Evolutionary conservation across 1,140 invertebrate genomes (phyloP).

Genomic region (Druon quercuslanigerum): DNA sequence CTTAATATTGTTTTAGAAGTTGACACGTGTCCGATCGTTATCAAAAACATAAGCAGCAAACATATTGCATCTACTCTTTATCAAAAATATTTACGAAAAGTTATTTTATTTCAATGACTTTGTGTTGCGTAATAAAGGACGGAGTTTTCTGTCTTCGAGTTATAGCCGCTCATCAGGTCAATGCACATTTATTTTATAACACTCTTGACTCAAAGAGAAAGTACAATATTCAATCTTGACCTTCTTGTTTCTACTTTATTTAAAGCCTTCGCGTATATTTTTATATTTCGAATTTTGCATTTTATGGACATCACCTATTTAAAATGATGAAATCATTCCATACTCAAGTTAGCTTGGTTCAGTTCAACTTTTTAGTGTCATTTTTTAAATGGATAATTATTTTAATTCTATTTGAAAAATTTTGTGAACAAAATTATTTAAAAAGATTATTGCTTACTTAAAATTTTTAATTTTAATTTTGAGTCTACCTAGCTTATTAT

Average conservation of each 20-base stretch:
- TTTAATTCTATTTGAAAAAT: too few species aligned
- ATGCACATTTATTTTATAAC: too few species aligned
- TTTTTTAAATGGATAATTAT: too few species aligned
- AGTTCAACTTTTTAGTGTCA: too few species aligned
- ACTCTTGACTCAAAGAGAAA: too few species aligned
- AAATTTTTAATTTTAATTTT: neutral
- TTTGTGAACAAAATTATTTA: too few species aligned
- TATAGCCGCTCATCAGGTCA: neutral
- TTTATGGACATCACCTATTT: too few species aligned
- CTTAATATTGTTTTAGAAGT: neutral
- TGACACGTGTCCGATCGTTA: constrained; percentile 9
- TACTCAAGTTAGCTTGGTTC: too few species aligned
- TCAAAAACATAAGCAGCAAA: constrained; percentile 7
- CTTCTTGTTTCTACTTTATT: neutral
- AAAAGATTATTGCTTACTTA: too few species aligned
- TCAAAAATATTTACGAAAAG: neutral
- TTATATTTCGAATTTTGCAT: too few species aligned
- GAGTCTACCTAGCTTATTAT: neutral
- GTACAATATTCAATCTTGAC: too few species aligned
- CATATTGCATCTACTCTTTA: constrained; percentile 6
- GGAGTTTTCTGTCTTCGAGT: neutral
- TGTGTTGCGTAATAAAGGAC: neutral
- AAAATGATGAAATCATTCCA: too few species aligned
- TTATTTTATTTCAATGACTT: neutral
- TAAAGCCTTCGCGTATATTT: neutral